Evolutionary conservation across 2,113 vertebrate genomes (phyloP).

Genomic region (Spermophilus dauricus): DNA sequence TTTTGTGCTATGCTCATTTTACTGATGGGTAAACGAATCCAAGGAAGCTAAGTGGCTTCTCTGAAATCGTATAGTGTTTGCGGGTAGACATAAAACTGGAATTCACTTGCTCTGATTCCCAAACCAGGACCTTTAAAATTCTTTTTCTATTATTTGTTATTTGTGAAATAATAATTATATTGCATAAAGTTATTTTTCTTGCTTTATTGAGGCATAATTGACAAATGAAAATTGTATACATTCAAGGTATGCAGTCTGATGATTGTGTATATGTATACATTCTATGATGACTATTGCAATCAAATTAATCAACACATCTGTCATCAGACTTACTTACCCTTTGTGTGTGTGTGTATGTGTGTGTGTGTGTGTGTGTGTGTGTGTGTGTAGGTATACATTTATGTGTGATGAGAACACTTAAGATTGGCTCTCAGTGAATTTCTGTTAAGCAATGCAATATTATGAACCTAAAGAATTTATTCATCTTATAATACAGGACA

Average conservation of each 20-base stretch:
- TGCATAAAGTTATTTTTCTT: neutral
- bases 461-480: neutral
- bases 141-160: neutral
- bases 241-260: neutral
- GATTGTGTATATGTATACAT: neutral
- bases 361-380: too few species aligned
- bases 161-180: neutral
- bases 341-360: too few species aligned
- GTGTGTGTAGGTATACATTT: neutral
- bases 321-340: neutral
- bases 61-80: neutral
- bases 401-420: neutral
- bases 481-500: neutral
- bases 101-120: neutral
- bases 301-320: neutral
- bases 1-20: neutral
- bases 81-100: neutral
- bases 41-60: neutral
- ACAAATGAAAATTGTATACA: neutral
- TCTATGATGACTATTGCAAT: neutral
- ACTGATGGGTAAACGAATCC: neutral
- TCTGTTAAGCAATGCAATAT: neutral
- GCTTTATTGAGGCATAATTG: constrained; percentile 9
- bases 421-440: neutral
- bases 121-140: neutral